Evolutionary conservation across 2,888 invertebrate species (phyloP), one percentile per base, ranked within the genome.

Genomic region (Hypena proboscidalis): DNA sequence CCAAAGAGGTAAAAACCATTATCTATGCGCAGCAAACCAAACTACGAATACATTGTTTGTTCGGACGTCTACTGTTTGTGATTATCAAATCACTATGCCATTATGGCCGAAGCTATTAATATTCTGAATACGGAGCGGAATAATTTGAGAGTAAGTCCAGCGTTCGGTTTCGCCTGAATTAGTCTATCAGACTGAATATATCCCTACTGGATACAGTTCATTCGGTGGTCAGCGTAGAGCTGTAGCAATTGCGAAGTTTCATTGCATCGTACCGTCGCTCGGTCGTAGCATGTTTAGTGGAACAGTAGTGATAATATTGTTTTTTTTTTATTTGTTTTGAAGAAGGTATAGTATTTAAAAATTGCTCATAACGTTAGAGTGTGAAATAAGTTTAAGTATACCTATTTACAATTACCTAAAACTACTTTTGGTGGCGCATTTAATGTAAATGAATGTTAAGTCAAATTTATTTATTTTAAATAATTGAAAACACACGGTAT

Each of bases 61-160:
- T 58, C 44, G 49, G 43, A 61, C 22, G 46, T 58, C 57, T 51
- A 58, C 54, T 68, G 58, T 70, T 70, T 70, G 60, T 60, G 67
- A 71, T 73, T 78, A 73, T 74, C 64, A 68, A 74, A 77, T 77
- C 70, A 74, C 64, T 63, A 67, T 58, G 61, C 63, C 63, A 72
- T 74, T 68, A 73, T 61, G 54, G 64, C 61, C 49, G 46, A 52
- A 51, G 61, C 67, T 63, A 79, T 80, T 79, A 79, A 77, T 79
- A 79, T 80, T 78, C 77, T 58, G 68, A 70, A 72, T 75, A 70
- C 67, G 61, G 59, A 63, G 55, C 57, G 59, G 76, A 77, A 80
- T 83, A 80, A 79, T 80, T 80, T 76, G 65, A 57, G 71, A 56
- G 70, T 73, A 69, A 66, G 64, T 63, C 61, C 63, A 58, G 53